Percentiles rank a stretch among this genome's conserved stretches.
These are phyloP conservation scores for Thunnus albacares DNA, from an alignment of 2,797 vertebrate genomes.

Conservation along the genomic window DNA sequence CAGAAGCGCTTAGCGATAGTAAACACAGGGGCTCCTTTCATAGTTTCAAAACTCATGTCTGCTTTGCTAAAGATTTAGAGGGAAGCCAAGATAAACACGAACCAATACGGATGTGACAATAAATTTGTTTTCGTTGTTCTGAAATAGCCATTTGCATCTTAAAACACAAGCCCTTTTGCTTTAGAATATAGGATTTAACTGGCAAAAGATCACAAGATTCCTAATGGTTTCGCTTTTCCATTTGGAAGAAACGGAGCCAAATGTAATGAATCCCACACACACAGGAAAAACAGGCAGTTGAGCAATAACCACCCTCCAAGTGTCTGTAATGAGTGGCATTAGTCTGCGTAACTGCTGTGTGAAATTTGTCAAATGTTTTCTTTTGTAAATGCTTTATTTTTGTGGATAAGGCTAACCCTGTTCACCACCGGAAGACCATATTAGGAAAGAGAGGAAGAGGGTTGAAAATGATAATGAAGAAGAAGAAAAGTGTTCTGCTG, in stretches of 20 bases:
- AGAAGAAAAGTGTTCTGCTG: background rate
- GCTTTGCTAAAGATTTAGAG: constrained; percentile 42
- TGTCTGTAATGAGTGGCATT: constrained; percentile 60
- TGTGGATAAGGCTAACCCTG: constrained; percentile 11
- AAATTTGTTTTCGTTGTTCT: constrained; percentile 58
- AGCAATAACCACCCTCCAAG: constrained; percentile 47
- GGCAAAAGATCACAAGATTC: constrained; percentile 66
- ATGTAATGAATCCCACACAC: constrained; percentile 73
- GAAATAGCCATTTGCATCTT: constrained; percentile 61
- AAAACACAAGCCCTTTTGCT: constrained; percentile 30
- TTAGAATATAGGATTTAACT: constrained; percentile 61
- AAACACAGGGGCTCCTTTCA: constrained; percentile 74
- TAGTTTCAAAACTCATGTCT: constrained; percentile 50
- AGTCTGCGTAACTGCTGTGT: constrained; percentile 41
- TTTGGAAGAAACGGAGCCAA: constrained; percentile 57
- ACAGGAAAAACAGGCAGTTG: constrained; percentile 61
- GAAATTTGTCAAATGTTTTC: constrained; percentile 36
- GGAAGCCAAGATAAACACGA: constrained; percentile 57
- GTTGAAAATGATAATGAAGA: constrained; percentile 24
- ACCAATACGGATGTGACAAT: constrained; percentile 57
- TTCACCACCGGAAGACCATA: constrained; percentile 9
- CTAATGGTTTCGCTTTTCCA: constrained; percentile 68
- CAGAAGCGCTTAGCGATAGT: constrained; percentile 68
- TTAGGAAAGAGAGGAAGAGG: constrained; percentile 7
- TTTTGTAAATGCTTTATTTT: constrained; percentile 25